phyloP scores from a whole-genome alignment of 2,113 vertebrate species.

The Condylura cristata region DNA sequence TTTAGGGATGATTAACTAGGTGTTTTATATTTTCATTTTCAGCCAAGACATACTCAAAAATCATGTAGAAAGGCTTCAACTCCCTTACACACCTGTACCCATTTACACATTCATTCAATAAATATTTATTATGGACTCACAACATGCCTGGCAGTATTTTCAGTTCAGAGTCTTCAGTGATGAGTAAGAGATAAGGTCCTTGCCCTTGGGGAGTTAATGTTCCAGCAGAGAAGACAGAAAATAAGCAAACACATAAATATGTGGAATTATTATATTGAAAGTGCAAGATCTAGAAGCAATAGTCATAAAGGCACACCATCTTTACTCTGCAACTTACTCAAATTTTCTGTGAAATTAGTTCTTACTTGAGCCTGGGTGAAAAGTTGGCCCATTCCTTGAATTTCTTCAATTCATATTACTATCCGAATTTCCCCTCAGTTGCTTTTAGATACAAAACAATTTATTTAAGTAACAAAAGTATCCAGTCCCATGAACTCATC shows the following conservation, averaged over 20 bases:
- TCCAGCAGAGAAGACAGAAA: not conserved
- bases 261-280: not conserved
- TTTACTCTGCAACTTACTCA: not conserved
- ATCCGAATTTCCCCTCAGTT: not conserved
- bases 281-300: not conserved
- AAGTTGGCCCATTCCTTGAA: not conserved
- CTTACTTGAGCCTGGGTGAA: not conserved
- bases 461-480: not conserved
- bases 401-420: not conserved
- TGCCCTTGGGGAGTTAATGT: not conserved
- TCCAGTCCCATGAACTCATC: not conserved
- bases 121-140: not conserved
- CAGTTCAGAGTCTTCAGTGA: slow-evolving; percentile 24
- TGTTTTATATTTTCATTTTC: not conserved
- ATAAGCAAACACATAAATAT: not conserved
- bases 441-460: not conserved
- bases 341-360: not conserved
- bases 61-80: not conserved
- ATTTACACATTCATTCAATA: slow-evolving; percentile 23
- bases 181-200: not conserved
- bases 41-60: not conserved
- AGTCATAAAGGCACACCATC: not conserved
- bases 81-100: not conserved
- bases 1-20: not conserved
- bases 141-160: not conserved